phyloP scores from a whole-genome alignment of 2,797 vertebrate species.

The Coranthus polyacanthus region DNA sequence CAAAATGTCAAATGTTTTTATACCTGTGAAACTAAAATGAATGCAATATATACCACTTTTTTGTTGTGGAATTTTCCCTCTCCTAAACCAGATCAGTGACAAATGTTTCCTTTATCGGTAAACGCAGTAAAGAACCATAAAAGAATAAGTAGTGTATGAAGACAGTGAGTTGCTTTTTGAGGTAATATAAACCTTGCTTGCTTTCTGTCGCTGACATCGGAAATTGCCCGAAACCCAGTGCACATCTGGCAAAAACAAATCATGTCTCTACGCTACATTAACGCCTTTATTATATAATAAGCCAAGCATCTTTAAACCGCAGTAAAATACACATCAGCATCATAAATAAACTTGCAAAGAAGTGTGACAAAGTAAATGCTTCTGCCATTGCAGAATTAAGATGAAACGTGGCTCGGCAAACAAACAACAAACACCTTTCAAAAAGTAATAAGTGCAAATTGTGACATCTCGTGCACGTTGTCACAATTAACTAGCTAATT shows the following conservation, averaged over 20 bases:
- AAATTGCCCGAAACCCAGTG: conserved; percentile 1
- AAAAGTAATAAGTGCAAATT: no score
- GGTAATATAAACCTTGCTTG: conserved; percentile 14
- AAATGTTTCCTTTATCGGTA: no score
- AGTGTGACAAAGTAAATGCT: no score
- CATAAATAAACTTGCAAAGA: no score
- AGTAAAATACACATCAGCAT: neutral
- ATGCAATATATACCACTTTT: no score
- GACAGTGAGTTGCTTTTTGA: conserved; percentile 13
- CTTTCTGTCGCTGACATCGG: neutral
- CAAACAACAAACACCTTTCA: no score
- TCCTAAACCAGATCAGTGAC: no score
- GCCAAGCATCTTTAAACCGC: conserved; percentile 9
- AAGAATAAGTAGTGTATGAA: neutral
- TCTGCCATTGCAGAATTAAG: no score
- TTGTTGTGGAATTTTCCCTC: no score
- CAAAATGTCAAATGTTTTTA: no score
- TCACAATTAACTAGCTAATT: neutral
- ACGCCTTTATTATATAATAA: conserved; percentile 29
- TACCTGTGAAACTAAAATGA: no score
- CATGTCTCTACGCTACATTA: conserved; percentile 25
- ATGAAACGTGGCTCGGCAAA: no score
- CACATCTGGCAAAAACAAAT: conserved; percentile 21
- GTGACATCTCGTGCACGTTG: neutral
- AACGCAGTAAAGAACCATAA: conserved; percentile 8